Base-by-base conservation (phyloP, 2,797 vertebrate genomes). In the Apogon talboti region DNA sequence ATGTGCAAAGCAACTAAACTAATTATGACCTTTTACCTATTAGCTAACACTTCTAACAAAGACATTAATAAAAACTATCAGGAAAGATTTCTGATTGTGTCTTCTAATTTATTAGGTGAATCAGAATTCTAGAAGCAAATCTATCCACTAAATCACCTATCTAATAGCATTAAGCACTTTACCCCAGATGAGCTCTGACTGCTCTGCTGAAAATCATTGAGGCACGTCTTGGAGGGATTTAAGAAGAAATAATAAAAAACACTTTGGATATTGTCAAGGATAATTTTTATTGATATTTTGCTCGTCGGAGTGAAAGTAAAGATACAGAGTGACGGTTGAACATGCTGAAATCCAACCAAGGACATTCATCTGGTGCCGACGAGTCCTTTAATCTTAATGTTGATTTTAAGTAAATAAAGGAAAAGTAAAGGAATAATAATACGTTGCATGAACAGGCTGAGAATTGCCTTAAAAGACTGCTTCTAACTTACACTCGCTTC, bases 191-290 rank as follows among this genome's bases (percentile, higher is more conserved):
- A 2, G 10, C 11, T 62, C 45, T 33, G 19, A 59, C 35, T 13
- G n/a, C 12, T 15, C 10, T 19, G 19, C 61, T 54, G 42, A 64
- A 64, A 57, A 12, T 42, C 55, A 43, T 38, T 55, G 24, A 54
- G 15, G 15, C 2, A 7, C 14, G 10, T 55, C 53, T 55, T 40
- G 4, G 11, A 55, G 53, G 53, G n/a, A n/a, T 18, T 42, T 14
- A 42, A 13, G 13, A 14, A 54, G 37, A 37, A 54, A 10, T 38
- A 10, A 35, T 54, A 54, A 54, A 21, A 35, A 41, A 41, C 37
- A 24, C 13, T 41, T 18, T 38, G 12, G 19, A 13, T 37, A n/a
- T 21, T 42, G 24, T 55, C n/a, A 55, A 43, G 53, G 53, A 55
- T 28, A 14, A 21, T 13, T 43, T 42, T 55, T 42, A 43, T 24